Base-by-base conservation (phyloP, 2,797 vertebrate species). In the Hoplostethus atlanticus region DNA sequence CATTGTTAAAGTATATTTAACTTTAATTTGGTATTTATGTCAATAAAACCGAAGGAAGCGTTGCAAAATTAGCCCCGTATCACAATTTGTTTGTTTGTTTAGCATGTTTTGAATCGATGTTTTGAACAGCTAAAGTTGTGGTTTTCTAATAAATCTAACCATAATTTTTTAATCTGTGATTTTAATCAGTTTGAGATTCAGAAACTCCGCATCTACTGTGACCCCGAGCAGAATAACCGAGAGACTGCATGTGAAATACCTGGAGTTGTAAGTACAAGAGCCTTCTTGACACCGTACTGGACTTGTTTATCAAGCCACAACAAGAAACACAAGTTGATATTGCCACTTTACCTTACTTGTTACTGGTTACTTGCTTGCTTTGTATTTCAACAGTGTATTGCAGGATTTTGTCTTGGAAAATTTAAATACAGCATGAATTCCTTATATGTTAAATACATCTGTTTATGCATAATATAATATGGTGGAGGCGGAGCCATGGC, bases 221-320 rank as follows among this genome's bases (percentile, higher is more conserved):
- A 98, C 81, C 98, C 98, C 34, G 97, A 98, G 88, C 97, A 98
- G 92, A 99, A 98, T 66, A 96, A 87, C 68, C 89, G 97, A 55
- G 98, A 99, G 90, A 97, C 96, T 15, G 96, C 97, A 0, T 99
- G 98, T 93, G 98, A 99, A 93, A 96, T 99, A 91, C 96, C 97
- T 2, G 97, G 96, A 95, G 95, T 96, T 91, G 98, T 99, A 90
- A 98, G 97, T 97, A 91, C 38, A 56, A 52, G 16, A 51, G 12
- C 42, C 36, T 51, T 30, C 46, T 70, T 65, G 62, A 54, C 21
- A 52, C 34, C 42, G 28, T 2, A 28, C 17, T 36, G 3, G 44
- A 9, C n/a, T 62, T 44, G 3, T 58, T 76, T 64, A 60, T 64
- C 67, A 36, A 36, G 3, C 34, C 34, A 36, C 50, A 76, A 82